These are phyloP conservation scores for Tachycineta bicolor DNA, from an alignment of 2,113 vertebrate species.

Conservation along the genomic window DNA sequence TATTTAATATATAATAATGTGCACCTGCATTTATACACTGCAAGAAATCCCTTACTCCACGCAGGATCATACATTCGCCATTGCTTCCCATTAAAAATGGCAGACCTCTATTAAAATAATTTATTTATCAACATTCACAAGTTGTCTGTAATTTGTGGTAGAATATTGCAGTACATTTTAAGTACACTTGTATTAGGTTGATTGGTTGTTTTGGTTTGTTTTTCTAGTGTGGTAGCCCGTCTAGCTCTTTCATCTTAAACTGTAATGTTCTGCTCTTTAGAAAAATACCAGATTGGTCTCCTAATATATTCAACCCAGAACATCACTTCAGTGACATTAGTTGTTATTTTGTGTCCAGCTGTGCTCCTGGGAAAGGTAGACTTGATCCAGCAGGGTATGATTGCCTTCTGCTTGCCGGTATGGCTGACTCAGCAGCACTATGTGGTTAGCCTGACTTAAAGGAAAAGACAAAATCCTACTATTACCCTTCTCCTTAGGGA, in stretches of 20 bases:
- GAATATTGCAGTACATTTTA: not conserved
- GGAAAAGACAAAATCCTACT: slow-evolving; percentile 29
- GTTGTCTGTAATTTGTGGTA: not conserved
- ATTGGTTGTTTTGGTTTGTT: not conserved
- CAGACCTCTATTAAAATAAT: not conserved
- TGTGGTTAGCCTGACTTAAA: not conserved
- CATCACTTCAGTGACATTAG: not conserved
- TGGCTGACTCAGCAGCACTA: slow-evolving; percentile 48
- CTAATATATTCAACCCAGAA: not conserved
- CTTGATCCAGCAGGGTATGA: not conserved
- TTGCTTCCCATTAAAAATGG: not conserved
- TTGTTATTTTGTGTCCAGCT: not conserved
- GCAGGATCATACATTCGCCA: not conserved
- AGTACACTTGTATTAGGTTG: not conserved
- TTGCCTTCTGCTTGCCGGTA: not conserved
- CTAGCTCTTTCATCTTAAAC: not conserved
- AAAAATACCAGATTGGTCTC: not conserved
- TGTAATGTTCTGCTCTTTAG: not conserved
- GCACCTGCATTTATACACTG: not conserved
- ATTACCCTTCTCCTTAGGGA: slow-evolving; percentile 36
- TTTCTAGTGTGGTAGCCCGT: not conserved
- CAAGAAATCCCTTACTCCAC: not conserved
- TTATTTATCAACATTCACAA: not conserved
- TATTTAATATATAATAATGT: not conserved
- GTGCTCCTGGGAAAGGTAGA: not conserved